These are phyloP conservation scores for Drosophila lini DNA, from an alignment of 1,140 invertebrate species.

Conservation along the genomic window DNA sequence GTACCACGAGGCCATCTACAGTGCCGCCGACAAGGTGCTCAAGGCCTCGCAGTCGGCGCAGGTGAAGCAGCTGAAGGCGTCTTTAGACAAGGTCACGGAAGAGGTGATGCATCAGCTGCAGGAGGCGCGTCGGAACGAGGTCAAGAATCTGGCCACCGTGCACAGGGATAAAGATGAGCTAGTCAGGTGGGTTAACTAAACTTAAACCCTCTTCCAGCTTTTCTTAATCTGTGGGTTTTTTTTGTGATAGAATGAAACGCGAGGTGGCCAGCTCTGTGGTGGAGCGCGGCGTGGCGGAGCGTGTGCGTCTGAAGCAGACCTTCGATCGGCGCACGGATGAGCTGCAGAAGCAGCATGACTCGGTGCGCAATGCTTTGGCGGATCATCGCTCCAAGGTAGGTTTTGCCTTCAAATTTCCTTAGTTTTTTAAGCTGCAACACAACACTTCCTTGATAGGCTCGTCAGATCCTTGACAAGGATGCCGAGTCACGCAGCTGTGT, in stretches of 20 bases:
- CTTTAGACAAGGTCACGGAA: slow-evolving; percentile 91
- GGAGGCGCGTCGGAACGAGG: slow-evolving; percentile 92
- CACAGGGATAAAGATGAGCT: slow-evolving; percentile 96
- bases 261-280: slow-evolving; percentile 91
- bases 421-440: background rate
- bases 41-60: slow-evolving; percentile 91
- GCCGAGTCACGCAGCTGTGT: slow-evolving; percentile 78
- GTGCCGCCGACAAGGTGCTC: slow-evolving; percentile 91
- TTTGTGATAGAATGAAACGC: slow-evolving; percentile 87
- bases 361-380: slow-evolving; percentile 88
- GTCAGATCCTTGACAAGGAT: slow-evolving; percentile 83
- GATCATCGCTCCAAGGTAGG: slow-evolving; percentile 90
- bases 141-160: slow-evolving; percentile 91
- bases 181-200: slow-evolving; percentile 86
- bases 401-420: background rate
- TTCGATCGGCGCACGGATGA: slow-evolving; percentile 91
- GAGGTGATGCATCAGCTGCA: slow-evolving; percentile 94
- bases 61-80: slow-evolving; percentile 89
- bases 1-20: slow-evolving; percentile 92
- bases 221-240: background rate
- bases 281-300: slow-evolving; percentile 92
- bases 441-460: slow-evolving; percentile 51
- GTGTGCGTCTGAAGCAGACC: slow-evolving; percentile 89
- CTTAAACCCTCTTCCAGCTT: no score
- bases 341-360: slow-evolving; percentile 91